Evolutionary conservation across 2,797 vertebrate species (phyloP), one percentile per base, ranked within the genome.

Genomic region (Meda fulgida): DNA sequence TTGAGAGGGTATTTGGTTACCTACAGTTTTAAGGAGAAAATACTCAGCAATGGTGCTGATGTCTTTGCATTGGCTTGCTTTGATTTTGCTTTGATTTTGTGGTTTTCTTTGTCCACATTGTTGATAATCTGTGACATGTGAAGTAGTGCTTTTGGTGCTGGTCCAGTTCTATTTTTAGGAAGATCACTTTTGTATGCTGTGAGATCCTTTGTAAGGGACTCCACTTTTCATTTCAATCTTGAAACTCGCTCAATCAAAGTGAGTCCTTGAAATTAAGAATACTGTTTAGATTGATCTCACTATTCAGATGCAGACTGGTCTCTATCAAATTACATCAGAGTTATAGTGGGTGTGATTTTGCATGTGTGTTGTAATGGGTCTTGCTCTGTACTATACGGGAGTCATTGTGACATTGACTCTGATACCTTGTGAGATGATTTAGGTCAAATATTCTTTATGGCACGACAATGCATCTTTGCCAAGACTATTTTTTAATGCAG

Each of bases 401-500:
- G n/a, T 86, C 75, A 81, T 34, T 53, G n/a, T 36, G 38, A 76
- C 55, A 84, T 71, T 78, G n/a, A 60, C 65, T 75, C n/a, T n/a
- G 11, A 31, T 80, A 75, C 19, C 19, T 38, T n/a, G 34, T 84
- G 46, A 76, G 40, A 65, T 81, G 36, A 85, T 83, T 84, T 78
- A 53, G 71, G 48, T 85, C 72, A 84, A 36, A 86, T 79, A 18
- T 6, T 71, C 7, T 73, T 21, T 18, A 7, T 63, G 9, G 11
- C 18, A 34, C 7, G 31, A 13, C 31, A 78, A 60, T 70, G 63
- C 2, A 36, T 78, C 69, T 23, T 29, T 40, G 40, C 13, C 31
- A 70, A 14, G n/a, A 55, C 31, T 69, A 55, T 29, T 38, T 4
- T 80, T 66, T 78, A 5, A 43, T 53, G 38, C 36, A 38, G 69